Base-by-base conservation (phyloP, 2,888 invertebrate genomes). In the Rhorus exstirpatorius region DNA sequence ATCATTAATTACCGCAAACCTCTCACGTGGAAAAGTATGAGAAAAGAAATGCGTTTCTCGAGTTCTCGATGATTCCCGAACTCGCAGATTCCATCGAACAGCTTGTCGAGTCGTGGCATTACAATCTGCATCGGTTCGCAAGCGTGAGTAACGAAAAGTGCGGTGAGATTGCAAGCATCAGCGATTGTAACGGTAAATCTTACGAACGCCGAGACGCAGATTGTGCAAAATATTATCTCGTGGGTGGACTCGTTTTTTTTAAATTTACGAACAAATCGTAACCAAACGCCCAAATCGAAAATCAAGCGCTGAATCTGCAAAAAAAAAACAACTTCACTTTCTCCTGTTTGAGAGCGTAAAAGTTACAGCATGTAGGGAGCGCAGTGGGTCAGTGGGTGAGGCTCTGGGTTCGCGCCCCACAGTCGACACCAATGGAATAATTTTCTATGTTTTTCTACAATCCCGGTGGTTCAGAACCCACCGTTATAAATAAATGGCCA, bases 1-100 rank as follows among this genome's bases (percentile, higher is more conserved):
- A 41, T 14, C 12, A 53, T 41, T 3, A 76, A 53, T 87, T 84
- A 90, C 90, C 84, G 63, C 0, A 90, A 61, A 70, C 87, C 87
- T 1, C 81, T 65, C 12, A 74, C 79, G 65, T 88, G 88, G 35
- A 71, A 49, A 6, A 21, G 14, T 26, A 86, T 70, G 7, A 88
- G 81, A 7, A 49, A 41, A 6, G 83, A 75, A 0, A 86, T 79
- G 10, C 86, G 85, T 17, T 75, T 46, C 19, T 72, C 63, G n/a
- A 83, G 14, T 19, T 53, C 55, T 2, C 17, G 10, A 7, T 19
- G 8, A 19, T 80, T 8, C n/a, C 6, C 3, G 12, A 8, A 19
- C 0, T 70, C 71, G 65, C 41, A 24, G 17, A 35, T 53, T 0
- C 71, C 81, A 4, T 72, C 63, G 17, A 76, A 67, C 19, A 86